phyloP scores from a whole-genome alignment of 2,113 vertebrate species.

The Redunca redunca region DNA sequence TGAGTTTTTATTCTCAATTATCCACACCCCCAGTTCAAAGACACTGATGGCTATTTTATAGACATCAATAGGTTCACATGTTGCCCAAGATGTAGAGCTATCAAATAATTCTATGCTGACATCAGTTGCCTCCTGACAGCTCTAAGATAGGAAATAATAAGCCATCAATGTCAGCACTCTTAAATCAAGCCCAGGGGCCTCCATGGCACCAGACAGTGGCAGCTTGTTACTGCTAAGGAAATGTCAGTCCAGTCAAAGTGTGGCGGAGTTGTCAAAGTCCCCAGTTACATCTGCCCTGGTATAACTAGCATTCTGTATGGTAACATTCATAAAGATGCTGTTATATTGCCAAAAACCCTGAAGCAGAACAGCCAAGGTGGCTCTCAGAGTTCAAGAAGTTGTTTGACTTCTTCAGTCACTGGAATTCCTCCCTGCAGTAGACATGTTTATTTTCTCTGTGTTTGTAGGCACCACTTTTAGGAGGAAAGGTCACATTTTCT shows the following conservation, averaged over 20 bases:
- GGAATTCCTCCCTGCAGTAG: neutral
- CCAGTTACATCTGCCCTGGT: conserved; percentile 72
- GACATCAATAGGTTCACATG: conserved; percentile 77
- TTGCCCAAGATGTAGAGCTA: conserved; percentile 74
- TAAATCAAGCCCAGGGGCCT: conserved; percentile 86
- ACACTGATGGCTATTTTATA: conserved; percentile 73
- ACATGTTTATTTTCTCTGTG: conserved; percentile 19
- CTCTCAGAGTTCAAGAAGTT: conserved; percentile 47
- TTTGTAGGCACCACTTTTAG: neutral
- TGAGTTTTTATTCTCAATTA: neutral
- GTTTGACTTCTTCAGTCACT: neutral
- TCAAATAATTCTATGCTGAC: conserved; percentile 87
- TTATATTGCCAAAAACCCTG: conserved; percentile 12
- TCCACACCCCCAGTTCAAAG: conserved; percentile 37
- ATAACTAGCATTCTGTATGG: conserved; percentile 65
- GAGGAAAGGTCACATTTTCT: neutral
- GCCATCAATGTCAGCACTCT: conserved; percentile 87
- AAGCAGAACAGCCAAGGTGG: conserved; percentile 18
- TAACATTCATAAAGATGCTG: conserved; percentile 68
- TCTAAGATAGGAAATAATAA: conserved; percentile 91
- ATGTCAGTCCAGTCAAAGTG: conserved; percentile 84
- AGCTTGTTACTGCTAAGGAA: conserved; percentile 88
- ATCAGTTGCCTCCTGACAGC: conserved; percentile 89
- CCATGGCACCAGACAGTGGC: conserved; percentile 79
- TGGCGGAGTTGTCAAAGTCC: conserved; percentile 81